Base-by-base conservation (phyloP, 2,113 vertebrate genomes). In the Sciurus niger region DNA sequence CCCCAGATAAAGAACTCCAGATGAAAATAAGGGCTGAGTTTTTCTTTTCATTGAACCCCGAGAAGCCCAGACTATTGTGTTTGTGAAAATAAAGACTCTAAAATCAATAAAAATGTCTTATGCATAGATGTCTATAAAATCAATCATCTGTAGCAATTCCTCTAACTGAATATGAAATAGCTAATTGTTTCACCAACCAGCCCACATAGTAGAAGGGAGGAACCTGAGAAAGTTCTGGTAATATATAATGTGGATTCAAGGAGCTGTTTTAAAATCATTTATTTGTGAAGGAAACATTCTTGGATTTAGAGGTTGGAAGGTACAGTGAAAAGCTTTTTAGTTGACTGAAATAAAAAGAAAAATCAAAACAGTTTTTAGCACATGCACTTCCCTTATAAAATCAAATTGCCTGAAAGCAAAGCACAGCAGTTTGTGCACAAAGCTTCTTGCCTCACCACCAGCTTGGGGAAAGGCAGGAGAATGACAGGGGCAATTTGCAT, bases 311-410 rank as follows among this genome's bases (percentile, higher is more conserved):
- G 91, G 92, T 65, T 90, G 74, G 60, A 40, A 95, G 67, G 43
- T 48, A 90, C 9, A 70, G 63, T n/a, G 55, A 79, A 92, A 97
- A 68, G 79, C 96, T 97, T 82, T 96, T 37, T 73, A 86, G 90
- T 37, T 72, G 74, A 93, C 58, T 83, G 72, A 77, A 91, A 92
- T 48, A 34, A 72, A 88, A 63, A 89, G 86, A 84, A 89, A 78
- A 30, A 51, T 93, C 51, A 43, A 32, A 72, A 55, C 46, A 30
- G 34, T 87, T 95, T 89, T 93, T 63, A 84, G 84, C 72, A 77
- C 51, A 95, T 89, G 55, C n/a, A 77, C 76, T 94, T 97, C 18
- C 48, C 84, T 84, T 84, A 53, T 76, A 70, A 93, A 96, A 94
- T 55, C 58, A 97, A 90, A 85, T 74, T 74, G 95, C 32, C 60